Evolutionary conservation across 2,797 vertebrate species (phyloP).

Genomic region (Channallabes apus): DNA sequence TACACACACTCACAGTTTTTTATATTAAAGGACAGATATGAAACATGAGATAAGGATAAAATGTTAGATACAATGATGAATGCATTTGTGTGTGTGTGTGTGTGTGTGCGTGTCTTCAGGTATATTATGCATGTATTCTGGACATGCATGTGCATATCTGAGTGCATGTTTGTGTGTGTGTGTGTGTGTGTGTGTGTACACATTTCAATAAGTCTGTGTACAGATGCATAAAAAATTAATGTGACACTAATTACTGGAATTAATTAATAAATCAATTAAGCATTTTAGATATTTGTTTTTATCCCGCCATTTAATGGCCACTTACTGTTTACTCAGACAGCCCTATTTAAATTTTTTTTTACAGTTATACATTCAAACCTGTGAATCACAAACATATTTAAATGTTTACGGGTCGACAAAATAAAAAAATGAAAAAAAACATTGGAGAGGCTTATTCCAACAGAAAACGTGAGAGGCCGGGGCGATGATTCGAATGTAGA

Average conservation of each 20-base stretch:
- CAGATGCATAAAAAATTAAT: background rate
- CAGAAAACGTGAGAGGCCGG: slow-evolving; percentile 23
- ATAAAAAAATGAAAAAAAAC: too few species aligned
- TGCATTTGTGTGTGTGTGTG: background rate
- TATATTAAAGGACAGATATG: background rate
- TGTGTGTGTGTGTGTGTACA: background rate
- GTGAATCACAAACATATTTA: slow-evolving; percentile 73
- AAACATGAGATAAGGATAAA: background rate
- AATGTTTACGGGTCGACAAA: slow-evolving; percentile 70
- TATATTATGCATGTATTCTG: background rate
- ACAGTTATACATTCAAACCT: slow-evolving; percentile 67
- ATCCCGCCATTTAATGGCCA: background rate
- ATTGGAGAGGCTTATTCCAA: too few species aligned
- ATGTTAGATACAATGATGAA: background rate
- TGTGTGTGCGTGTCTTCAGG: background rate
- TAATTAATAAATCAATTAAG: background rate
- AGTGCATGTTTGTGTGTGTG: background rate
- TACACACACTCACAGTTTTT: background rate
- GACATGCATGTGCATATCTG: background rate
- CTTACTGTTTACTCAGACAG: background rate
- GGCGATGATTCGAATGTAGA: background rate
- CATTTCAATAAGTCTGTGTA: background rate
- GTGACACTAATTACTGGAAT: background rate
- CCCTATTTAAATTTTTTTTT: background rate
- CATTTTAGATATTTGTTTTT: background rate